Conservation (phyloP, 53 echinoderm and acorn worm genomes). For the Actinopyga echinites region DNA sequence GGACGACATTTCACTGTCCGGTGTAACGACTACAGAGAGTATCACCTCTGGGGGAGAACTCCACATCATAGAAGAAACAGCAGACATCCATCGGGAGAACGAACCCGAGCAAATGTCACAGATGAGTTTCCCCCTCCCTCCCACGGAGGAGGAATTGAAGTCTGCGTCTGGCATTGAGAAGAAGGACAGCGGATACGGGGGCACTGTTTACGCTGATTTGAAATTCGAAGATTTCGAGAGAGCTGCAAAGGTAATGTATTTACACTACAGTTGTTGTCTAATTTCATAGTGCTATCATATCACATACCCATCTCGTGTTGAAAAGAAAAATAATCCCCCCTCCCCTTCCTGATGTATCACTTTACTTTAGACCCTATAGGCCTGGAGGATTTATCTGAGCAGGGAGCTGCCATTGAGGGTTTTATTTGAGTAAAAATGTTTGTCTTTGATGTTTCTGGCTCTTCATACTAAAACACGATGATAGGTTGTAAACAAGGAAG, state of each 20-base stretch:
- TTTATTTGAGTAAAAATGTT: no score
- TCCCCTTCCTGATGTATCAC: no score
- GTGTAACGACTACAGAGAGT: constrained; percentile 25
- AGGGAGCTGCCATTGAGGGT: no score
- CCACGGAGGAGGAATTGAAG: constrained; percentile 2
- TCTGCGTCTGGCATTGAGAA: constrained; percentile 1
- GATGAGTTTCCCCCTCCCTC: constrained; percentile 32
- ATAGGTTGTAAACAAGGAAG: no score
- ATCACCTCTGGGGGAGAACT: constrained; percentile 10
- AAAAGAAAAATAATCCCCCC: no score
- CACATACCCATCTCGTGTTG: no score
- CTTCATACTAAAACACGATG: no score
- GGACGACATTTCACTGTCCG: constrained; percentile 10
- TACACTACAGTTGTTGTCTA: no score
- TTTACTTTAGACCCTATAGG: no score
- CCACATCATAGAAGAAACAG: constrained; percentile 4
- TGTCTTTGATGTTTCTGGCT: no score
- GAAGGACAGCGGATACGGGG: background rate
- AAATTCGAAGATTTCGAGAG: constrained; percentile 22
- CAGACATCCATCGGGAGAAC: background rate
- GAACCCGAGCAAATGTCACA: background rate
- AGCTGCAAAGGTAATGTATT: constrained; percentile 29
- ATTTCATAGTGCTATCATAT: no score
- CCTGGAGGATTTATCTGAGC: no score
- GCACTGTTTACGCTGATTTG: constrained; percentile 10